phyloP scores from a whole-genome alignment of 2,113 vertebrate species.

The Emydocephalus ijimae region DNA sequence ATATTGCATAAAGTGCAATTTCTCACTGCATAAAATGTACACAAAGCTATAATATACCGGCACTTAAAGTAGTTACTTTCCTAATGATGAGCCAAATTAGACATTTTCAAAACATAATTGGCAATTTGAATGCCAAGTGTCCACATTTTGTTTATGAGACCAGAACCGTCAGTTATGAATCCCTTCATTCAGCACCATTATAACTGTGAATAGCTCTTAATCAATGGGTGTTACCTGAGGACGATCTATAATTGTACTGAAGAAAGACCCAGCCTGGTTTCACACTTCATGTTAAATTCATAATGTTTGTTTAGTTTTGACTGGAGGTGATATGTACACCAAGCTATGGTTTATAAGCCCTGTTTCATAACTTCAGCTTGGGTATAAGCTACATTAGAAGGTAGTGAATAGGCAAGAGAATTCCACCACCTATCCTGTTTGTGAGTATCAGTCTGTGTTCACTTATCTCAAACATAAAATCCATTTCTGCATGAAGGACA shows the following conservation, averaged over 20 bases:
- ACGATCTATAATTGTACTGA: not conserved
- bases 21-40: constrained; percentile 11
- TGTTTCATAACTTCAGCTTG: not conserved
- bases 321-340: not conserved
- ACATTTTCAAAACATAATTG: not conserved
- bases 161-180: not conserved
- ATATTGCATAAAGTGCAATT: not conserved
- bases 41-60: not conserved
- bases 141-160: not conserved
- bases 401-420: not conserved
- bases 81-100: not conserved
- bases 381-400: not conserved
- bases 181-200: not conserved
- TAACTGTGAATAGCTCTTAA: not conserved
- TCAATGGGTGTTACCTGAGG: not conserved
- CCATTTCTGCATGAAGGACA: not conserved
- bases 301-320: not conserved
- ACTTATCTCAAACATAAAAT: not conserved
- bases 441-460: not conserved
- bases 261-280: not conserved
- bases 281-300: not conserved
- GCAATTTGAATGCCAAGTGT: not conserved
- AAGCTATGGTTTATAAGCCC: not conserved
- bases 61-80: not conserved
- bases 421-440: not conserved